Evolutionary conservation across 2,888 invertebrate species (phyloP).

Genomic region (Synergus gifuensis): DNA sequence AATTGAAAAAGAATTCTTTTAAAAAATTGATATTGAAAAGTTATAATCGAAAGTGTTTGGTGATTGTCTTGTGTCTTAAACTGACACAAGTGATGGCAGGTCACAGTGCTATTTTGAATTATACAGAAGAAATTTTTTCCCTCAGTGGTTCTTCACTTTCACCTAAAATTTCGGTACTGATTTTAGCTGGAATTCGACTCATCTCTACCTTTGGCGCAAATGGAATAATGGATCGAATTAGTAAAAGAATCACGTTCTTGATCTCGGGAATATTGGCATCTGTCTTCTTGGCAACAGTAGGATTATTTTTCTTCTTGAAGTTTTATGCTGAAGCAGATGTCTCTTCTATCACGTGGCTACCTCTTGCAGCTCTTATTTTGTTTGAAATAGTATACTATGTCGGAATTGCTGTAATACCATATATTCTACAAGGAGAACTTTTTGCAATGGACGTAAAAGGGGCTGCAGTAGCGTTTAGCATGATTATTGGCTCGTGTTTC

Average conservation of each 20-base stretch:
- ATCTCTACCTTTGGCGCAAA: conserved; percentile 81
- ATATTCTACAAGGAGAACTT: conserved; percentile 83
- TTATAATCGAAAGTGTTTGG: conserved; percentile 81
- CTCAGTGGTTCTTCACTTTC: conserved; percentile 79
- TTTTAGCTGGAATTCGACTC: conserved; percentile 80
- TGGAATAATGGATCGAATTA: conserved; percentile 81
- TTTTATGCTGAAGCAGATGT: conserved; percentile 78
- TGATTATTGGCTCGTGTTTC: conserved; percentile 81
- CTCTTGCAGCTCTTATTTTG: conserved; percentile 81
- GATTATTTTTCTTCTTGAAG: conserved; percentile 81
- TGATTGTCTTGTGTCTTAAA: conserved; percentile 82
- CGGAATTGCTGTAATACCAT: conserved; percentile 83
- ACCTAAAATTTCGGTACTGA: conserved; percentile 79
- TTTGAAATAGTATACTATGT: conserved; percentile 83
- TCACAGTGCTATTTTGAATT: conserved; percentile 81
- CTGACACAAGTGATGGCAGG: conserved; percentile 83
- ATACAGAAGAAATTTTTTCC: conserved; percentile 82
- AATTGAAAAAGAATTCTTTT: neutral
- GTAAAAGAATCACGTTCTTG: conserved; percentile 81
- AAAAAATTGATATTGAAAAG: conserved; percentile 77
- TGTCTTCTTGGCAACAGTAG: conserved; percentile 79
- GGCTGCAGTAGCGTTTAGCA: conserved; percentile 82
- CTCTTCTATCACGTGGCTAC: conserved; percentile 80
- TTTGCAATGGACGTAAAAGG: conserved; percentile 83
- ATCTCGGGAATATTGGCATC: conserved; percentile 81